Conservation (phyloP, 2,888 invertebrate species). For the Phengaris alcon region DNA sequence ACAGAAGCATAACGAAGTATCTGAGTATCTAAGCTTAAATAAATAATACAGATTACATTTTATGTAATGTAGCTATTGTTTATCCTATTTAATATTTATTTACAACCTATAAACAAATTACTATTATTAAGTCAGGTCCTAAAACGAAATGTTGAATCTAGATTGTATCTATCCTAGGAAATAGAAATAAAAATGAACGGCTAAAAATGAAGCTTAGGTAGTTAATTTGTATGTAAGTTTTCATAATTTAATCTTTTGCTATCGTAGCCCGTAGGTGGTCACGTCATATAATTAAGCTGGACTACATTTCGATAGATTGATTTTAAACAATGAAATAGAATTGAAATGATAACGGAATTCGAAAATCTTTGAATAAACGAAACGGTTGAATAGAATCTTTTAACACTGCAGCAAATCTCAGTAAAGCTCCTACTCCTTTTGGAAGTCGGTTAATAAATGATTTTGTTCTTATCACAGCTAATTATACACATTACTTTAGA, state of each 20-base stretch:
- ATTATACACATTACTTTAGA: background rate
- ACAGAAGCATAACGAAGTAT: background rate
- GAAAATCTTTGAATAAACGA: no score
- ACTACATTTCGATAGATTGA: no score
- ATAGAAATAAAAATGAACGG: no score
- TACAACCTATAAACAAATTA: background rate
- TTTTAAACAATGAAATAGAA: no score
- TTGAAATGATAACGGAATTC: no score
- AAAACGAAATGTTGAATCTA: background rate
- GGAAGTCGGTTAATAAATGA: background rate
- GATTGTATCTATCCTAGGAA: background rate
- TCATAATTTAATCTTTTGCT: no score
- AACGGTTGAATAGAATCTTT: no score
- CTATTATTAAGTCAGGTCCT: background rate
- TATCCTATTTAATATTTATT: background rate
- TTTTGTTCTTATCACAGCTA: constrained; percentile 12
- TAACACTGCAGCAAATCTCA: no score
- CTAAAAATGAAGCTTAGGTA: no score
- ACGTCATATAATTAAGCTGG: no score
- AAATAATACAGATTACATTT: constrained; percentile 7
- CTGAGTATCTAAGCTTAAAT: background rate
- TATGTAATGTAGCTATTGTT: background rate
- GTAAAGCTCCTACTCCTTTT: background rate
- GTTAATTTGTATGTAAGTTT: no score
- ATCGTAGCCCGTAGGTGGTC: no score